phyloP scores from a whole-genome alignment of 1,140 invertebrate genomes.

The Polyergus mexicanus region DNA sequence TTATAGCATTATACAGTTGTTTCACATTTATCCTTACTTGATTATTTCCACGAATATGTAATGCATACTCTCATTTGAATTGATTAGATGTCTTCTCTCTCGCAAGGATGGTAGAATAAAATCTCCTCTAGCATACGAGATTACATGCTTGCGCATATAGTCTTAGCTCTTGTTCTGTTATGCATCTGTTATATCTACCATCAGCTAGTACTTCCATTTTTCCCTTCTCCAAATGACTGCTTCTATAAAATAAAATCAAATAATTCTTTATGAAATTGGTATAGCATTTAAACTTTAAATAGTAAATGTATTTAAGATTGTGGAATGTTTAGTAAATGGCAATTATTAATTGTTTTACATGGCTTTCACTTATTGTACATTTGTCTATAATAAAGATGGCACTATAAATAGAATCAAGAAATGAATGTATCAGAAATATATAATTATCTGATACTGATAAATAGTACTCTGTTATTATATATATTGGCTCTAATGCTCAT shows the following conservation, averaged over 20 bases:
- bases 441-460: not conserved
- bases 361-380: not conserved
- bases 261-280: not conserved
- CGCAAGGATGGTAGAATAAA: slow-evolving; percentile 65
- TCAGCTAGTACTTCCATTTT: slow-evolving; percentile 80
- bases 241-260: slow-evolving; percentile 79
- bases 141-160: slow-evolving; percentile 81
- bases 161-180: slow-evolving; percentile 82
- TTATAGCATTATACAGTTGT: slow-evolving; percentile 50
- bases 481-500: not conserved
- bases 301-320: slow-evolving; percentile 11
- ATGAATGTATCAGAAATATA: not conserved
- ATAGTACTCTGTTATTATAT: not conserved
- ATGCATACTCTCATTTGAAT: slow-evolving; percentile 38
- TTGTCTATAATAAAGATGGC: not conserved
- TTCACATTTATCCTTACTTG: slow-evolving; percentile 52
- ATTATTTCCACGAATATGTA: slow-evolving; percentile 68
- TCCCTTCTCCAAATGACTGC: slow-evolving; percentile 81
- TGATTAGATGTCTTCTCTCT: slow-evolving; percentile 36
- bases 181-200: slow-evolving; percentile 84
- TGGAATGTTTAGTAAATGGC: not conserved
- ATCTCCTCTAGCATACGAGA: slow-evolving; percentile 77
- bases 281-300: not conserved
- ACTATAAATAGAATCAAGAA: not conserved
- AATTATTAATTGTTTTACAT: not conserved